Evolutionary conservation across 64 coral and sea anemone species (phyloP).

Genomic region (Stylophora pistillata): DNA sequence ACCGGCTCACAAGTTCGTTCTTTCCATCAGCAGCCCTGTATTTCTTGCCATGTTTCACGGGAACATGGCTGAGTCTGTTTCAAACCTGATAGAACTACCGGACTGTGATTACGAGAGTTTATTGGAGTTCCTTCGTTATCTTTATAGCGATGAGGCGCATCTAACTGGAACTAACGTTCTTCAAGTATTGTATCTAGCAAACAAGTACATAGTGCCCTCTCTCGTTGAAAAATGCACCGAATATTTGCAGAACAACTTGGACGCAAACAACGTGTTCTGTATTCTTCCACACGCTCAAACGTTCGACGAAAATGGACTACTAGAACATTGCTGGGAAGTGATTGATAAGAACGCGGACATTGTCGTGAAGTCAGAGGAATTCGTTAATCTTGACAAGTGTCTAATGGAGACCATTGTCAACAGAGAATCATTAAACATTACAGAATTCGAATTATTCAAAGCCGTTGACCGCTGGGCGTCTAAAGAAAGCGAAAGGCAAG

Average conservation of each 20-base stretch:
- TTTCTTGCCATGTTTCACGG: slow-evolving; percentile 61
- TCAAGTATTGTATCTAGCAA: slow-evolving; percentile 26
- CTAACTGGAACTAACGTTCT: slow-evolving; percentile 21
- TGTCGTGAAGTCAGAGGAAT: not conserved
- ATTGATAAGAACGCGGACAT: slow-evolving; percentile 9
- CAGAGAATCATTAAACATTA: not conserved
- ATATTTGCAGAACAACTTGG: not conserved
- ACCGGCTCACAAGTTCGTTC: slow-evolving; percentile 58
- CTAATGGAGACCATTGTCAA: slow-evolving; percentile 16
- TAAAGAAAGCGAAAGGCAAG: slow-evolving; percentile 4
- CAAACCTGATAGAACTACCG: slow-evolving; percentile 12
- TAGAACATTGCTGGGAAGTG: slow-evolving; percentile 12
- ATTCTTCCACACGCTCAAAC: slow-evolving; percentile 10
- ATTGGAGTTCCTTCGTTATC: slow-evolving; percentile 35
- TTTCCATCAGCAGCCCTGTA: slow-evolving; percentile 59
- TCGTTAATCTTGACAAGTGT: slow-evolving; percentile 15
- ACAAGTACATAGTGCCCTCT: slow-evolving; percentile 44
- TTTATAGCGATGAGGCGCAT: slow-evolving; percentile 20
- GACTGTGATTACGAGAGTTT: slow-evolving; percentile 13
- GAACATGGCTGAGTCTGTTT: not conserved
- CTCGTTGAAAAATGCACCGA: slow-evolving; percentile 6
- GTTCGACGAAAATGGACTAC: not conserved
- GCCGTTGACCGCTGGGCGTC: slow-evolving; percentile 33
- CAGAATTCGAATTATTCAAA: slow-evolving; percentile 24
- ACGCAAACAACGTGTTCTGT: slow-evolving; percentile 14